phyloP scores from a whole-genome alignment of 1,140 invertebrate species.

The Wiebesia pumilae region DNA sequence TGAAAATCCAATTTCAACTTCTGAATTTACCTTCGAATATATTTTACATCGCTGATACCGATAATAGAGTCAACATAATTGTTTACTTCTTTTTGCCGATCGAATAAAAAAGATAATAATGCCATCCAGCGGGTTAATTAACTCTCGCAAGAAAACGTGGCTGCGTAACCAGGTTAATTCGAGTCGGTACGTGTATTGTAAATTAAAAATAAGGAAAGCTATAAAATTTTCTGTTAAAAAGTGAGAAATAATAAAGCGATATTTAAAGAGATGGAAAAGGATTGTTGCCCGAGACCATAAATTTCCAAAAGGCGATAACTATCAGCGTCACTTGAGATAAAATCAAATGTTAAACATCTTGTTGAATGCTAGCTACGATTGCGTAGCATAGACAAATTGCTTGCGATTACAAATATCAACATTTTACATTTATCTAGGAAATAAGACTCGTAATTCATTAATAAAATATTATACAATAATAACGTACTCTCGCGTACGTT shows the following conservation, averaged over 20 bases:
- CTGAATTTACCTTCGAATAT: too few species aligned
- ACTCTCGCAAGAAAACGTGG: neutral
- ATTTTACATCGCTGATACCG: too few species aligned
- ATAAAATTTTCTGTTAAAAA: neutral
- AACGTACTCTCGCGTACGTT: neutral
- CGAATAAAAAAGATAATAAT: neutral
- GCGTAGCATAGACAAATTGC: neutral
- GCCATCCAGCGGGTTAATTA: neutral
- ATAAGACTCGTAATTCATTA: too few species aligned
- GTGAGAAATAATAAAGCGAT: neutral
- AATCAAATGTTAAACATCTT: neutral
- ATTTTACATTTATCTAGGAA: neutral
- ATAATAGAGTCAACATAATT: neutral
- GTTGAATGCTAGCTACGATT: neutral
- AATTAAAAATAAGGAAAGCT: neutral
- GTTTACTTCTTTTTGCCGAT: neutral
- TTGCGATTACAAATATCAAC: neutral
- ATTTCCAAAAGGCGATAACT: neutral
- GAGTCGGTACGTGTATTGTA: neutral
- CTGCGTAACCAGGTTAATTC: conserved; percentile 16
- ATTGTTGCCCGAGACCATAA: neutral
- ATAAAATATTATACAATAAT: too few species aligned
- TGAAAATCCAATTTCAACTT: too few species aligned
- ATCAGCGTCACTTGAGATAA: neutral
- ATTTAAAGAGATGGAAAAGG: neutral